Evolutionary conservation across 1,140 invertebrate species (phyloP).

Genomic region (Listronotus oregonensis): DNA sequence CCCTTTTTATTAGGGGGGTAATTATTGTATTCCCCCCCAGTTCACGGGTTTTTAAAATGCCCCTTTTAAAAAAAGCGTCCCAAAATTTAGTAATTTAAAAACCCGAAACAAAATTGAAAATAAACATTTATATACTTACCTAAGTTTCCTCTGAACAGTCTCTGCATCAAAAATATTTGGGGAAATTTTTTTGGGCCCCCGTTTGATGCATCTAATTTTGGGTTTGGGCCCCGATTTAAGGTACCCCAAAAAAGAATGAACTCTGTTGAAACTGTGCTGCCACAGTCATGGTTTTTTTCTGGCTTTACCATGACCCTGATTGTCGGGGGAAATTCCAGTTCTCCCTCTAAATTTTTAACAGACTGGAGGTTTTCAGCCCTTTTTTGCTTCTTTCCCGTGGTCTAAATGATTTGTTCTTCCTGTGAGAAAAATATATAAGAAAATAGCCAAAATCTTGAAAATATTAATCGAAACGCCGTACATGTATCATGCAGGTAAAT

Average conservation of each 20-base stretch:
- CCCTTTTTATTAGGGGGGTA: too few relatives aligned
- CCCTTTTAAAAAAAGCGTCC: too few relatives aligned
- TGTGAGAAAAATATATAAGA: slow-evolving; percentile 56
- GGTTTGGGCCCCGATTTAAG: slow-evolving; percentile 92
- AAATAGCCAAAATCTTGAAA: background rate
- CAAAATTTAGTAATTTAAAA: slow-evolving; percentile 4
- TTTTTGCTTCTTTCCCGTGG: slow-evolving; percentile 79
- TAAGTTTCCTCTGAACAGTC: slow-evolving; percentile 82
- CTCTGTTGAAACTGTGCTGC: slow-evolving; percentile 94
- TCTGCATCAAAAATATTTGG: slow-evolving; percentile 93
- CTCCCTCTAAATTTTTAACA: slow-evolving; percentile 82
- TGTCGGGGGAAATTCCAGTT: slow-evolving; percentile 63
- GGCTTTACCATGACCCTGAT: slow-evolving; percentile 67
- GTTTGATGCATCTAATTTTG: slow-evolving; percentile 97
- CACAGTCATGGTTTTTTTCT: slow-evolving; percentile 90
- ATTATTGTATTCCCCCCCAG: too few relatives aligned
- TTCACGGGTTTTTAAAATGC: too few relatives aligned
- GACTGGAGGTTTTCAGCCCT: slow-evolving; percentile 85
- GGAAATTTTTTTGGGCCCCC: slow-evolving; percentile 88
- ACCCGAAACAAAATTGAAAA: background rate
- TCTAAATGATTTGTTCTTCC: slow-evolving; percentile 89
- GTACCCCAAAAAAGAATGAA: slow-evolving; percentile 90
- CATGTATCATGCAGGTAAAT: slow-evolving; percentile 1
- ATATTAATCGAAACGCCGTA: background rate
- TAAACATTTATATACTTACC: slow-evolving; percentile 49